Evolutionary conservation across 2,888 invertebrate genomes (phyloP).

Genomic region (Epinotia bilunana): DNA sequence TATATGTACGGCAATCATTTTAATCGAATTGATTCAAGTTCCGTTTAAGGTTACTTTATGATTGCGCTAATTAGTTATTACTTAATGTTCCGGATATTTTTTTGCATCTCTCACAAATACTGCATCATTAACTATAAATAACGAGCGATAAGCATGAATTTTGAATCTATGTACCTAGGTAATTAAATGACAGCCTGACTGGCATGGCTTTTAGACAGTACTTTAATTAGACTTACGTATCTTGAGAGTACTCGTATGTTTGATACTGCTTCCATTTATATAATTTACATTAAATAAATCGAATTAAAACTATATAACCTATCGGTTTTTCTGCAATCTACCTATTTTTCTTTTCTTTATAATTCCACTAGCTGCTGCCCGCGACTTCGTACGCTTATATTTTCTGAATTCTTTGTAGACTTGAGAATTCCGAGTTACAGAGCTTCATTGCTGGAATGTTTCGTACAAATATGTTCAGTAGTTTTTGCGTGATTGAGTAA

Average conservation of each 20-base stretch:
- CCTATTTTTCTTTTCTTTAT: too few relatives aligned
- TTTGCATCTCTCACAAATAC: neutral
- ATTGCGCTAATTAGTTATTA: conserved; percentile 26
- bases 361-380: too few relatives aligned
- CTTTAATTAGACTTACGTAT: neutral
- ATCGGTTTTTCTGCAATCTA: too few relatives aligned
- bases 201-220: neutral
- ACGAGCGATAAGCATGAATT: neutral
- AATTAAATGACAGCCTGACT: neutral
- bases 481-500: too few relatives aligned
- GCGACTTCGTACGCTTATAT: too few relatives aligned
- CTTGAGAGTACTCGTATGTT: neutral
- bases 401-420: too few relatives aligned
- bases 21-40: conserved; percentile 30
- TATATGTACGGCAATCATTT: conserved; percentile 13
- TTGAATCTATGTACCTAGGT: neutral
- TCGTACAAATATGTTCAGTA: too few relatives aligned
- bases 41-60: conserved; percentile 9
- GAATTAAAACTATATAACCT: too few relatives aligned
- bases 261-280: neutral
- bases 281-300: too few relatives aligned
- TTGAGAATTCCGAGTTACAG: too few relatives aligned
- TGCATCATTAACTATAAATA: neutral
- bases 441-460: too few relatives aligned
- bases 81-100: conserved; percentile 5